Conservation (phyloP, 2,113 vertebrate genomes). For the Furnarius figulus region DNA sequence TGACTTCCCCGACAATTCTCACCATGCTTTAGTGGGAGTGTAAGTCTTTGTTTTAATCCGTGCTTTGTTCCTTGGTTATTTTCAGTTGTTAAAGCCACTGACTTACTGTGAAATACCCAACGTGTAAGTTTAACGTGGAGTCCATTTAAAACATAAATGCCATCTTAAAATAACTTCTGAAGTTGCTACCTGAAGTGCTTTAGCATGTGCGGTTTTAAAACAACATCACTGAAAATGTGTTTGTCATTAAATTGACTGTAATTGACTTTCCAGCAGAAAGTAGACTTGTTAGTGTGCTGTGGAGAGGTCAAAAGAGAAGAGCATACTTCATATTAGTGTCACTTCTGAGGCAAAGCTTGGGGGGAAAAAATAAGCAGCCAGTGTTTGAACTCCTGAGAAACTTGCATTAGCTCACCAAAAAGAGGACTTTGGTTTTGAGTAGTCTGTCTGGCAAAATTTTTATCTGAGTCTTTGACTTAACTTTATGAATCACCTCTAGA, state of each 20-base stretch:
- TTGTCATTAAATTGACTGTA: background rate
- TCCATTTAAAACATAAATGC: background rate
- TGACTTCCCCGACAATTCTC: background rate
- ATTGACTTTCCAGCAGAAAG: background rate
- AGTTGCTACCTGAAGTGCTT: background rate
- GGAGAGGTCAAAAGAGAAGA: background rate
- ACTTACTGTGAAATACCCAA: fast-evolving
- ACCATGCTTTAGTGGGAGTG: fast-evolving
- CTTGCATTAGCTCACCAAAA: background rate
- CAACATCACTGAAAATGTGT: background rate
- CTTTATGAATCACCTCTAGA: background rate
- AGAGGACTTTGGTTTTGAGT: background rate
- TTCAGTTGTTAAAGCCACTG: background rate
- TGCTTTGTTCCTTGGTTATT: background rate
- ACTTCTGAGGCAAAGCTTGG: background rate
- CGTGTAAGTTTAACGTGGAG: background rate
- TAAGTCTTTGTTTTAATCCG: fast-evolving
- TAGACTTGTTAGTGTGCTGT: background rate
- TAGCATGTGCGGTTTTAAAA: background rate
- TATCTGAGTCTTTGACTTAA: background rate
- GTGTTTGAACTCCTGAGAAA: background rate
- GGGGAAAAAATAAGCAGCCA: background rate
- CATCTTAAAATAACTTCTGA: background rate
- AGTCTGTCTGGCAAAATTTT: background rate
- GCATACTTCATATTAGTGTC: background rate